Evolutionary conservation across 2,888 invertebrate species (phyloP).

Genomic region (Sinentomon sp.): DNA sequence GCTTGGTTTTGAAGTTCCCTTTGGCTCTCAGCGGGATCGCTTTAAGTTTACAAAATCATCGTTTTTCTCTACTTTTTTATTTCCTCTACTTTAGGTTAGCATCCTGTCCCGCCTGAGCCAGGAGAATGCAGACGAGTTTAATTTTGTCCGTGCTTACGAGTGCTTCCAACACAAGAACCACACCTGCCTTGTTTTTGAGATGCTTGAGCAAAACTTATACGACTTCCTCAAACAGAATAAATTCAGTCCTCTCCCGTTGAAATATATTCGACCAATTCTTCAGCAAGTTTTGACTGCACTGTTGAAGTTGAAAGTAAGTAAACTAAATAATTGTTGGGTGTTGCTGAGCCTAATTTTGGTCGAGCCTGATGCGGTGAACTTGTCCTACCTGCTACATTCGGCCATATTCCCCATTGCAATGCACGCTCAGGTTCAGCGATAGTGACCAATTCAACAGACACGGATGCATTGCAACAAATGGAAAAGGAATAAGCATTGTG

Average conservation of each 20-base stretch:
- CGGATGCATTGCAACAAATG: too few relatives aligned
- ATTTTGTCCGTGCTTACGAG: conserved; percentile 98
- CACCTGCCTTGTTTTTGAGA: conserved; percentile 97
- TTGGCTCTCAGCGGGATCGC: too few relatives aligned
- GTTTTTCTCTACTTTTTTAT: conserved; percentile 6
- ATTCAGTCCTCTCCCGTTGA: conserved; percentile 91
- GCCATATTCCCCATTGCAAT: too few relatives aligned
- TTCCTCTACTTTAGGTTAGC: conserved; percentile 31
- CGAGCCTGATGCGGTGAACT: too few relatives aligned
- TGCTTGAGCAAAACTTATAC: conserved; percentile 98
- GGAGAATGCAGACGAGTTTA: conserved; percentile 97
- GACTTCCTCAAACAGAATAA: conserved; percentile 99
- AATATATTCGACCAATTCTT: conserved; percentile 92
- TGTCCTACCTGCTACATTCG: too few relatives aligned
- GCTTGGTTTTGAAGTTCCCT: too few relatives aligned
- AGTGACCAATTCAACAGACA: too few relatives aligned
- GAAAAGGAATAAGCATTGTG: too few relatives aligned
- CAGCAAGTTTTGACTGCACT: conserved; percentile 78
- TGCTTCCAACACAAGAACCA: conserved; percentile 99
- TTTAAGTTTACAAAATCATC: neutral
- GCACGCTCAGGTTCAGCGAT: too few relatives aligned
- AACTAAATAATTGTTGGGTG: conserved; percentile 3
- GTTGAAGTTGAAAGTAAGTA: conserved; percentile 46
- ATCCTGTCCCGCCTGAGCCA: conserved; percentile 75
- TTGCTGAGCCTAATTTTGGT: too few relatives aligned